phyloP scores from a whole-genome alignment of 2,113 vertebrate genomes.

The Redunca redunca region DNA sequence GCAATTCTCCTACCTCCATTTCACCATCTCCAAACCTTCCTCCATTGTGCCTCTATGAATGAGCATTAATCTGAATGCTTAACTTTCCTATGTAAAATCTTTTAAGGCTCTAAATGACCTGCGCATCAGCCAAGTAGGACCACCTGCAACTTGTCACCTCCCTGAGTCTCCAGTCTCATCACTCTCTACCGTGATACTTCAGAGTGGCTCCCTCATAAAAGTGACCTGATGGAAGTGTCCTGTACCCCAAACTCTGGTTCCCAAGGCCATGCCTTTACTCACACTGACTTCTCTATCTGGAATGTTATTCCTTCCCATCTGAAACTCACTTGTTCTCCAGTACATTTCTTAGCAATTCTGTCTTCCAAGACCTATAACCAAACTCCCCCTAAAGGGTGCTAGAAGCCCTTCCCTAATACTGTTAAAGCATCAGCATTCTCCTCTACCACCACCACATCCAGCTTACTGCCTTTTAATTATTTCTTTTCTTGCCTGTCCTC shows the following conservation, averaged over 20 bases:
- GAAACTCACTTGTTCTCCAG: not conserved
- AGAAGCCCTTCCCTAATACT: not conserved
- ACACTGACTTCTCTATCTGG: not conserved
- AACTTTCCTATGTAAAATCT: not conserved
- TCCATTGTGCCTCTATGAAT: not conserved
- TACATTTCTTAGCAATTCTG: not conserved
- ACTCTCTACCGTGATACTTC: not conserved
- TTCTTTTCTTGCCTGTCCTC: not conserved
- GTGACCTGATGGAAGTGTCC: not conserved
- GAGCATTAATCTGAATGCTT: not conserved
- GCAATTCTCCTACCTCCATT: not conserved
- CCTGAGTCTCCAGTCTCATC: not conserved
- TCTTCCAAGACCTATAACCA: not conserved
- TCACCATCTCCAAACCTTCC: not conserved
- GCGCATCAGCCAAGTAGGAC: not conserved
- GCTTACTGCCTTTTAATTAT: not conserved
- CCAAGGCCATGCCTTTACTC: not conserved
- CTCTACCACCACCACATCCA: not conserved
- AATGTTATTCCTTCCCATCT: not conserved
- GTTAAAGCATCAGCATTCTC: not conserved
- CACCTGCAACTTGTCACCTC: not conserved
- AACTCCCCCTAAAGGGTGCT: not conserved
- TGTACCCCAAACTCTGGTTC: not conserved
- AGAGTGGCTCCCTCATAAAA: not conserved
- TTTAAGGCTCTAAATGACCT: not conserved